Evolutionary conservation across 2,888 invertebrate genomes (phyloP).

Genomic region (Trisateles emortualis): DNA sequence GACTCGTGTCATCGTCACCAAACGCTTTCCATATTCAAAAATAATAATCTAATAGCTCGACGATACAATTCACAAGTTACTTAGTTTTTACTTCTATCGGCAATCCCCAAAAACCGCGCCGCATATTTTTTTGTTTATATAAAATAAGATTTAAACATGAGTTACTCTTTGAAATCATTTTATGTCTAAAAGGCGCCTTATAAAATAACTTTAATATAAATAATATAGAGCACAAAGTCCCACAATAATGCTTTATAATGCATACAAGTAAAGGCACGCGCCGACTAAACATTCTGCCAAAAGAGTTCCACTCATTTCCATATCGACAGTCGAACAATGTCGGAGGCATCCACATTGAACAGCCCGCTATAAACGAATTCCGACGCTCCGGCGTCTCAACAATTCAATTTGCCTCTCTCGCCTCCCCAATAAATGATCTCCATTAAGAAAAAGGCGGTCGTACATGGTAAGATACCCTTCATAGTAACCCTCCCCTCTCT

Average conservation of each 20-base stretch:
- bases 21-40: no score
- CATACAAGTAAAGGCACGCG: constrained; percentile 28
- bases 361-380: constrained; percentile 65
- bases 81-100: no score
- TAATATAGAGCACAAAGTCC: background rate
- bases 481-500: constrained; percentile 3
- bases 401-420: constrained; percentile 65
- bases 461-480: constrained; percentile 36
- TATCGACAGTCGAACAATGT: constrained; percentile 53
- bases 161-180: no score
- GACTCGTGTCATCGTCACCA: no score
- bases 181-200: no score
- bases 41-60: no score
- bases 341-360: constrained; percentile 43
- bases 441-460: constrained; percentile 75
- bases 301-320: constrained; percentile 54
- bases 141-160: no score
- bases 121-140: no score
- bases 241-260: constrained; percentile 1
- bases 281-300: constrained; percentile 46
- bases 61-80: no score
- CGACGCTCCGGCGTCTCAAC: constrained; percentile 56
- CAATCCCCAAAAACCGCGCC: no score
- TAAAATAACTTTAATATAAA: background rate
- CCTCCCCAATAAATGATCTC: constrained; percentile 55